Percentiles rank a stretch among this genome's conserved stretches.
Evolutionary conservation across 2,113 vertebrate species (phyloP).

Genomic region (Oreocharis arfaki): DNA sequence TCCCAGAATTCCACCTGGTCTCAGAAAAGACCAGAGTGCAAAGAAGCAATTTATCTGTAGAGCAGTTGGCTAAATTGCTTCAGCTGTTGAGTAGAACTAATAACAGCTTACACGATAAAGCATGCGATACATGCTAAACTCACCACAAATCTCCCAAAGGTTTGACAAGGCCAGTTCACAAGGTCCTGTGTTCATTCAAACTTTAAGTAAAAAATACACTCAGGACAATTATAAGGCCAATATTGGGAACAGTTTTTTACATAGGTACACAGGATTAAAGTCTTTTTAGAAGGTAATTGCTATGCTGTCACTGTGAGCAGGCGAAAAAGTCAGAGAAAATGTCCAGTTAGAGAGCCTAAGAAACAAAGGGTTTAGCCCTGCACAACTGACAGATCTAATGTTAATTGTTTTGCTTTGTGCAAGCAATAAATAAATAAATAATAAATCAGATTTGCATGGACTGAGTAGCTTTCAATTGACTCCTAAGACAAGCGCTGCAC

Average conservation of each 20-base stretch:
- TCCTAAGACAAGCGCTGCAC: neutral
- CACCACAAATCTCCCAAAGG: neutral
- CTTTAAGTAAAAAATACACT: neutral
- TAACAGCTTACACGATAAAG: neutral
- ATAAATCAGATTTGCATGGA: neutral
- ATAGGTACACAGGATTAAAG: neutral
- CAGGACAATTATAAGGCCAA: neutral
- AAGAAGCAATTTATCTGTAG: neutral
- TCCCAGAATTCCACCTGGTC: neutral
- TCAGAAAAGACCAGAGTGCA: neutral
- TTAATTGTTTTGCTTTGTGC: neutral
- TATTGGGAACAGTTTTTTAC: neutral
- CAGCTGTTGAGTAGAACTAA: neutral
- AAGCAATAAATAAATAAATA: neutral
- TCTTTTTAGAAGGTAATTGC: neutral
- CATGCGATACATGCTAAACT: neutral
- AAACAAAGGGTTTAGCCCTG: neutral
- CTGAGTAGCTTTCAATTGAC: neutral
- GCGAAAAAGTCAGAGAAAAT: neutral
- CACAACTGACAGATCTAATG: neutral
- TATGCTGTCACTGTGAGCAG: neutral
- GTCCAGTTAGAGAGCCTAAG: neutral
- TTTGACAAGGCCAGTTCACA: neutral
- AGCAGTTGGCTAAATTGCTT: slow-evolving; percentile 11
- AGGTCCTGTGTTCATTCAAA: neutral